Evolutionary conservation across 2,113 vertebrate species (phyloP), one percentile per base, ranked within the genome.

Genomic region (Gadus chalcogrammus): DNA sequence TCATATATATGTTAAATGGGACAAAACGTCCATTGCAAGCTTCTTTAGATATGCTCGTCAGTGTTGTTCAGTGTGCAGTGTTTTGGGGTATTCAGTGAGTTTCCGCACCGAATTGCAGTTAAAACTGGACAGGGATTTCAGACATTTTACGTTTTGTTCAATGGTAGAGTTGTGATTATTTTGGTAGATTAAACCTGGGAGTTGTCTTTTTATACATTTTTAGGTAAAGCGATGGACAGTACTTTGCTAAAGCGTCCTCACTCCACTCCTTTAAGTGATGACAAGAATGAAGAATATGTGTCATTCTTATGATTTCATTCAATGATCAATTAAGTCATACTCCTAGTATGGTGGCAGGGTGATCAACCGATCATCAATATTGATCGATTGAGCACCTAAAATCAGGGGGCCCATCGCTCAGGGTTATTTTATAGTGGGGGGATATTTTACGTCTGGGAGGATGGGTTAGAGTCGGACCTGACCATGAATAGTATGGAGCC

Each of bases 301-400:
- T 15, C 20, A 48, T 15, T 24, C 18, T 12, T 24, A 24, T 24
- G 20, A 12, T 1, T 12, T 15, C 22, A 62, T 22, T 24, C 13
- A 4, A 62, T 62, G 13, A 27, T 15, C 6, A 24, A 18, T 27
- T 18, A 4, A 22, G 6, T 75, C 82, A 81, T 78, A 83, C 80
- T 85, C 76, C 55, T n/a, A 17, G 55, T 13, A 58, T 17, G 55
- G 17, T 84, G 64, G 52, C 64, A 27, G n/a, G 13, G 1, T 3
- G 31, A 61, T 27, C 24, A 56, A 55, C 58, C 18, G 59, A 22
- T n/a, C 55, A 56, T 31, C 16, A 8, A 68, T 73, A 61, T 48
- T 64, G 59, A 48, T 6, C 12, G 42, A 48, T 48, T 48, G 42
- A 13, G 7, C 42, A 48, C 7, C 12, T 48, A 6, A 48, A 9